Base-by-base conservation (phyloP, 1,140 invertebrate genomes). In the Choristoneura fumiferana region DNA sequence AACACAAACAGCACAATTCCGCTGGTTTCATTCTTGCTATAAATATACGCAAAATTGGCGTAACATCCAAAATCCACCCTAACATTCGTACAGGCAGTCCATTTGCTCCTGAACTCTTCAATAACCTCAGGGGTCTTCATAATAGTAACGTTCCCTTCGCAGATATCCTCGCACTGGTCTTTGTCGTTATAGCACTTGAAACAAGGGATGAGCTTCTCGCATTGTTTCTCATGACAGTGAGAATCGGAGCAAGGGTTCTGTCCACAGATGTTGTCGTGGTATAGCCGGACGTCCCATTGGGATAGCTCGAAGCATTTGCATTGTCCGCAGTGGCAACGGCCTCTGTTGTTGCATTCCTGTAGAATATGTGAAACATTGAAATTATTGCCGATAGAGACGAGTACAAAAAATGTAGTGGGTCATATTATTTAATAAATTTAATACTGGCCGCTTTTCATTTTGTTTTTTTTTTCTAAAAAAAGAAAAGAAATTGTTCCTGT, bases 121-220 rank as follows among this genome's bases (percentile, higher is more conserved):
- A 18, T 4, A 10, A 5, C 4, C 13, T 18, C 4, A 18, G 40
- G 13, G n/a, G 10, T 49, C 22, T 33, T 29, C 22, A 18, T n/a
- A n/a, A n/a, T n/a, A n/a, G n/a, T n/a, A n/a, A n/a, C n/a, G n/a
- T n/a, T n/a, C n/a, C n/a, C n/a, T n/a, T n/a, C n/a, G n/a, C n/a
- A n/a, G n/a, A n/a, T n/a, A n/a, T n/a, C n/a, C n/a, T n/a, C n/a
- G n/a, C n/a, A n/a, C 22, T 91, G 9, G 49, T 10, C 12, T 55
- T 92, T 71, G 65, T 94, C 93, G 37, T 92, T 91, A 63, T 92
- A 84, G 73, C 95, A 96, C 70, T 95, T 92, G 5, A 96, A 95
- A 85, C 95, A 96, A 10, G 92, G 90, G 67, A 93, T 93, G 67
- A 95, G 93, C 40, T 94, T 92, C 17, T 91, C 85, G 82, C 96